Evolutionary conservation across 2,888 invertebrate genomes (phyloP), one percentile per base, ranked within the genome.

Genomic region (Ichneumoninae sp.): DNA sequence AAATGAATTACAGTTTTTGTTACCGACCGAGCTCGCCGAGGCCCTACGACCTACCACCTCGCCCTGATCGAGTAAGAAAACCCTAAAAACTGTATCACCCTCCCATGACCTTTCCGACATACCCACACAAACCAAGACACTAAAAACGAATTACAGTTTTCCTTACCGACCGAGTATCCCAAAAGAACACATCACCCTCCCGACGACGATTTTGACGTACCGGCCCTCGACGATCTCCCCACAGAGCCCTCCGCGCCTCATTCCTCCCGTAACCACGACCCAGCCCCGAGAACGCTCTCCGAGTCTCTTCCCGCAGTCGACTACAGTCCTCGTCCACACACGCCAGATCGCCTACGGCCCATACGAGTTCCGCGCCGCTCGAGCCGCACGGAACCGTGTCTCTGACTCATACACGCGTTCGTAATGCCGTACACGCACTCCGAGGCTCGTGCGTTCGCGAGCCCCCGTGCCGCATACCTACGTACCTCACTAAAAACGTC

Each of bases 401-500:
- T 70, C 69, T 84, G 84, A 85, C 65, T 81, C 81, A 85, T 69
- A 76, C 82, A 74, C 81, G 83, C 74, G 83, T 74, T 66, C 74
- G 73, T 3, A 75, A 78, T 83, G 75, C 57, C 54, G 50, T 76
- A 71, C 83, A 85, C 80, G 85, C 81, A 77, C 83, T 77, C 65
- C 44, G 66, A 13, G 36, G 77, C 79, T 73, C 80, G 70, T 83
- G 74, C 75, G 79, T 75, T 73, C 60, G 47, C 66, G 26, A 66
- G 26, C 65, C 40, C 22, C 63, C 16, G 16, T 30, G 5, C 30
- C 63, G 30, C 30, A 33, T 54, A 54, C 52, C 26, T 63, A n/a
- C 30, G 73, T 66, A 78, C 74, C 68, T 82, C 74, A 81, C 81
- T 79, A 79, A 81, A 83, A 81, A 85, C 83, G 78, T 85, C 81